phyloP scores from a whole-genome alignment of 1,140 invertebrate genomes.

The Thalassaphorura encarpata region DNA sequence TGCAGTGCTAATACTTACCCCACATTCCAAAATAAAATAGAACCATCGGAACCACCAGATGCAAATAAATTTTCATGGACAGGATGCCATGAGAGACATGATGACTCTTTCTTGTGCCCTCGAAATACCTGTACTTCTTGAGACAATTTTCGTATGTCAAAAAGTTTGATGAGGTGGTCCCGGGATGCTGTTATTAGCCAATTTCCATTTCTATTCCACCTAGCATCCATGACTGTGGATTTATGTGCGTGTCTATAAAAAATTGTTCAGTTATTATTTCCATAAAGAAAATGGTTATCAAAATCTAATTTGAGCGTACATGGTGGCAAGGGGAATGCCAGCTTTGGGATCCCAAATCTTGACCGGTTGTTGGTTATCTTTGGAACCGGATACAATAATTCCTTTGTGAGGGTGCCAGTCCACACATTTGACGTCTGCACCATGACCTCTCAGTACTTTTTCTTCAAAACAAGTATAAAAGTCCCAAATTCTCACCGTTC shows the following conservation, averaged over 20 bases:
- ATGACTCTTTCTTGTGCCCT: constrained; percentile 97
- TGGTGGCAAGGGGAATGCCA: constrained; percentile 73
- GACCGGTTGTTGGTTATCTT: constrained; percentile 99
- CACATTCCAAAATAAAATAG: constrained; percentile 97
- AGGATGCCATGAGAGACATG: constrained; percentile 95
- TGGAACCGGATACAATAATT: constrained; percentile 93
- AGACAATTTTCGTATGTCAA: constrained; percentile 90
- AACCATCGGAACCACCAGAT: constrained; percentile 93
- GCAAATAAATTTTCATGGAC: constrained; percentile 91
- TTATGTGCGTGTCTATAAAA: constrained; percentile 88
- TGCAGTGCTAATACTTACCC: constrained; percentile 51
- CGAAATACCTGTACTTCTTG: constrained; percentile 93
- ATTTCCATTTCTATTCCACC: constrained; percentile 99
- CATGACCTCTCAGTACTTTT: constrained; percentile 90
- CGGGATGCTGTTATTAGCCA: constrained; percentile 98
- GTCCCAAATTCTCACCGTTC: constrained; percentile 96
- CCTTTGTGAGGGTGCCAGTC: constrained; percentile 99
- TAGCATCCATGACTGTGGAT: constrained; percentile 96
- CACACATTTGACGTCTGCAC: constrained; percentile 98
- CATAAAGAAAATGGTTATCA: background rate
- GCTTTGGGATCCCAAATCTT: constrained; percentile 99
- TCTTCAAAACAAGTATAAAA: constrained; percentile 96
- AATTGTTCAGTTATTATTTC: background rate
- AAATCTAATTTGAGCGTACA: constrained; percentile 41
- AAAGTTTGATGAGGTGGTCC: constrained; percentile 95